phyloP scores from a whole-genome alignment of 2,113 vertebrate species.

The Lamprologus ornatipinnis region DNA sequence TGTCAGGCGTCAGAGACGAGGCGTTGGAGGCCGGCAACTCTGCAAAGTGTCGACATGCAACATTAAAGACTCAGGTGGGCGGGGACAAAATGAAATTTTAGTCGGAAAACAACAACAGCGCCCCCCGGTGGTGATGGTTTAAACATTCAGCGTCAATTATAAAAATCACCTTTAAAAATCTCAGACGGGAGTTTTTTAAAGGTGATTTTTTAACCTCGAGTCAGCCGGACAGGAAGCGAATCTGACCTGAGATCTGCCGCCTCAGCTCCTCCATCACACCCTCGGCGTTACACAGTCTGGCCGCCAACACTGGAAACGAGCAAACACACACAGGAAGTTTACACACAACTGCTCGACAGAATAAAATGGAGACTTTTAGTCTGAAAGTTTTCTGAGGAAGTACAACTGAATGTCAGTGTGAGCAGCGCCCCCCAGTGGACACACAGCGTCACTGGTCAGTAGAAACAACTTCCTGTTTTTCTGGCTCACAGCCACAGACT shows the following conservation, averaged over 20 bases:
- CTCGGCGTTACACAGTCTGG: conserved; percentile 29
- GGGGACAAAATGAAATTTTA: not conserved
- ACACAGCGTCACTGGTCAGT: rapidly evolving
- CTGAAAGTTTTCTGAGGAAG: not conserved
- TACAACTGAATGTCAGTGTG: not conserved
- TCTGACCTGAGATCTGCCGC: conserved; percentile 34
- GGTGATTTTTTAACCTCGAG: not conserved
- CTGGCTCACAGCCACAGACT: not conserved
- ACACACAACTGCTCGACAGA: not conserved
- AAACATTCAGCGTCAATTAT: rapidly evolving
- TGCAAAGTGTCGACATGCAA: not conserved
- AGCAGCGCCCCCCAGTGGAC: not conserved
- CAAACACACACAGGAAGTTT: not conserved
- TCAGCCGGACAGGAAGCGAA: not conserved
- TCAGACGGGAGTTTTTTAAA: not conserved
- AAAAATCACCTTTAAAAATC: not conserved
- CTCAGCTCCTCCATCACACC: conserved; percentile 31
- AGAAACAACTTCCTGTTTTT: not conserved
- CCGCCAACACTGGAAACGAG: conserved; percentile 9
- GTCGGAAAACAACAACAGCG: not conserved
- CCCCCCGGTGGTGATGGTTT: not conserved
- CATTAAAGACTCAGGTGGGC: not conserved
- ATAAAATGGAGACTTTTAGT: not conserved
- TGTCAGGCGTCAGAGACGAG: not conserved
- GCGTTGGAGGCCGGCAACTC: not conserved